A percentile compares a stretch with the other conserved stretches of the same genome.
Conservation (phyloP, 2,888 invertebrate species). For the Amphipoea oculea region DNA sequence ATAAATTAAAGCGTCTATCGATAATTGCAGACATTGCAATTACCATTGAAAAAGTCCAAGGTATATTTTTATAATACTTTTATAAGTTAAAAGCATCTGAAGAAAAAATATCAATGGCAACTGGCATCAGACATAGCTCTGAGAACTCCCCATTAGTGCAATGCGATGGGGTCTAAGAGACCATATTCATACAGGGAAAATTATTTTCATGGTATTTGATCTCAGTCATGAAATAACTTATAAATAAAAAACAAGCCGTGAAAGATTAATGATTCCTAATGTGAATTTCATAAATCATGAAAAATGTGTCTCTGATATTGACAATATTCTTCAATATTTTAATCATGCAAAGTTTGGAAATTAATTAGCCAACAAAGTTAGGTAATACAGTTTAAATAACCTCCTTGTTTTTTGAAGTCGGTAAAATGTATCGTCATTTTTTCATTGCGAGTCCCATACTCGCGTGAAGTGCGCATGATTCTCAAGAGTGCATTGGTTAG, state of each 20-base stretch:
- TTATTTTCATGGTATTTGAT: conserved; percentile 17
- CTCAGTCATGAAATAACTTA: not conserved
- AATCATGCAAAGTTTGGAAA: not conserved
- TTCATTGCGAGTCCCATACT: conserved; percentile 59
- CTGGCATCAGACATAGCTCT: conserved; percentile 75
- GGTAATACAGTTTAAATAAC: conserved; percentile 19
- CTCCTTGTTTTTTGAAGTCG: too few species aligned
- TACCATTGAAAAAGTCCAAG: not conserved
- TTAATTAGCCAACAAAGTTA: conserved; percentile 1
- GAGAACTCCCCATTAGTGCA: conserved; percentile 74
- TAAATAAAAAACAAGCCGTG: not conserved
- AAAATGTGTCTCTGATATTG: not conserved
- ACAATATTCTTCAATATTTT: not conserved
- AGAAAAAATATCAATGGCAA: conserved; percentile 73
- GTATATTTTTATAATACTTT: conserved; percentile 25
- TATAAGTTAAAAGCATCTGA: conserved; percentile 37
- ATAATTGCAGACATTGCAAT: conserved; percentile 9
- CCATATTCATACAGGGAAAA: conserved; percentile 68
- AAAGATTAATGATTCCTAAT: not conserved
- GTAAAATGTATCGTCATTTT: conserved; percentile 50
- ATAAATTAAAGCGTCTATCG: not conserved
- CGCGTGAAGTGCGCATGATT: conserved; percentile 80
- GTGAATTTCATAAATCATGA: not conserved
- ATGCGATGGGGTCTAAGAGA: conserved; percentile 70
- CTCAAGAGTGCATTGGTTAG: conserved; percentile 86